Base-by-base conservation (phyloP, 2,113 vertebrate genomes). In the Lutjanus erythropterus region DNA sequence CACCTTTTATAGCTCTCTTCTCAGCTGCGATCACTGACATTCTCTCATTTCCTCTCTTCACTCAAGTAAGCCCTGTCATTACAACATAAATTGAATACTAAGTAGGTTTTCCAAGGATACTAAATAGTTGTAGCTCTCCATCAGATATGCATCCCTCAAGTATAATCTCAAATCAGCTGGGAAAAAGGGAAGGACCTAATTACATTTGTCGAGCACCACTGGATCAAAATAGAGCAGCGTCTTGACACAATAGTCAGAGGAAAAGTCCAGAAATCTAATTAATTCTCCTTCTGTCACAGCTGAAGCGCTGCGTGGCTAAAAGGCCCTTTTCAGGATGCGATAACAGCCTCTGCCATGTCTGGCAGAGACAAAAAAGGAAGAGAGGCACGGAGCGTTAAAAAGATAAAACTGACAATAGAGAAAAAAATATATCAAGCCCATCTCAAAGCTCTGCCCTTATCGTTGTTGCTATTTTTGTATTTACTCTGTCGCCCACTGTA, bases 211-310 rank as follows among this genome's bases (percentile, higher is more conserved):
- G 71, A 91, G 91, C 89, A 89, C 66, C 81, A 62, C 78, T 66
- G 86, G 80, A 92, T 94, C 90, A 93, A 94, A 93, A 91, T 82
- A 86, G 78, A 93, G 72, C 83, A 18, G 58, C 79, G 78, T 79
- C 90, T 90, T 90, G 83, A 87, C 89, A 92, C 91, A 90, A 91
- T 91, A 89, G 90, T 93, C 89, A 68, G 80, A 84, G 88, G 86
- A 86, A 87, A 89, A 90, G 78, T 90, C 92, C 88, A 88, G 87
- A 81, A 92, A 94, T 92, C 89, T 90, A 94, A 95, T 94, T 93
- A 93, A 92, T 94, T 93, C 87, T 78, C 84, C 73, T 85, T 91
- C 84, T 87, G 89, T 93, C 90, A 86, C 76, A 86, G 90, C 87
- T 85, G 84, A 79, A 88, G 81, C 73, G 81, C 82, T 65, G 77